Base-by-base conservation (phyloP, 2,888 invertebrate species). In the Rhamnusium bicolor region DNA sequence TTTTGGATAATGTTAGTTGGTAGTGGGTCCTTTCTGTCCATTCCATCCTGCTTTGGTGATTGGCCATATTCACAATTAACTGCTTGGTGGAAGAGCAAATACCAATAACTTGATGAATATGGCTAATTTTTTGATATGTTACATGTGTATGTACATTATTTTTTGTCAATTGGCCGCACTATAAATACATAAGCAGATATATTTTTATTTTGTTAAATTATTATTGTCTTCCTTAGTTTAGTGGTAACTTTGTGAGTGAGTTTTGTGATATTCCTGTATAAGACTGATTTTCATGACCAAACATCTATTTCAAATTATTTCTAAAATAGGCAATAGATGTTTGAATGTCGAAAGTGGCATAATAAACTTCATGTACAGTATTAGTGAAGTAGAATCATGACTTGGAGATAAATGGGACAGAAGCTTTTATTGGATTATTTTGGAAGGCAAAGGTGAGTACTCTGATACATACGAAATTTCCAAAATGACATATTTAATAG, bases 51-150 rank as follows among this genome's bases (percentile, higher is more conserved):
- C 81, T 83, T 81, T 84, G 85, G 84, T 85, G 84, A 84, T 86
- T 84, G 85, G 85, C 84, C 86, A 85, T 85, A 84, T 85, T 85
- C 85, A 84, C 77, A 79, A 71, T 80, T 78, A 79, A 78, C 77
- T 73, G 78, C 80, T 84, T 82, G 84, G 85, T 84, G 84, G 83
- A 79, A 82, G 84, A 79, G 79, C 62, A 65, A 61, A 47, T 61
- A 61, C 40, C 40, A 40, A 32, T 72, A 77, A 76, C 74, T 65
- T 72, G 73, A 80, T 82, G 85, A 84, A 85, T 85, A 86, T 85
- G 84, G 84, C 83, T 82, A 76, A 82, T 81, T 73, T 54, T 71
- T 79, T 77, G 69, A 73, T 71, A 69, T 75, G 73, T 73, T 68
- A 77, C 73, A 69, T n/a, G 60, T 69, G 66, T 73, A 58, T 18